phyloP scores from a whole-genome alignment of 2,888 invertebrate genomes.

The Sinhomidia bicolor region DNA sequence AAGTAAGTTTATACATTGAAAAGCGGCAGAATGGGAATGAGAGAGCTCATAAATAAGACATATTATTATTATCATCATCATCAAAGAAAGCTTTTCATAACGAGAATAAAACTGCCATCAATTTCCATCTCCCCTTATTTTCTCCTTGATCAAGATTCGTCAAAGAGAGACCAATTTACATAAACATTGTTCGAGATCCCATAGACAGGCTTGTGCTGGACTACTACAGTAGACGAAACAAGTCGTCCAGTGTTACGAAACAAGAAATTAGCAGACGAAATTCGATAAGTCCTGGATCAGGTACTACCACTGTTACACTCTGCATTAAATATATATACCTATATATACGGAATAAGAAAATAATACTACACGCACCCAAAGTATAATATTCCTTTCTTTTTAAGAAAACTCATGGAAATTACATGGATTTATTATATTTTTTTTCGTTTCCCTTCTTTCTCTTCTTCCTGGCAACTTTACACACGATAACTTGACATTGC shows the following conservation, averaged over 20 bases:
- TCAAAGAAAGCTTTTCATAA: neutral
- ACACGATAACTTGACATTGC: conserved; percentile 24
- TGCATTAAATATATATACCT: conserved; percentile 8
- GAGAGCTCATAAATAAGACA: neutral
- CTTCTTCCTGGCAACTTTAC: neutral
- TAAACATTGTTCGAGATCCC: conserved; percentile 86
- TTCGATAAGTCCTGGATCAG: conserved; percentile 72
- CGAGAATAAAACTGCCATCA: neutral
- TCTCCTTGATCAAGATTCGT: conserved; percentile 69
- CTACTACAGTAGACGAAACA: conserved; percentile 71
- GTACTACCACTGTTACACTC: conserved; percentile 44
- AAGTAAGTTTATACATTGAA: conserved; percentile 72
- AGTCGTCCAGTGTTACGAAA: conserved; percentile 59
- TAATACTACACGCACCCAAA: neutral
- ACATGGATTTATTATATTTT: conserved; percentile 26
- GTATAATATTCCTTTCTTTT: neutral
- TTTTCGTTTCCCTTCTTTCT: conserved; percentile 7
- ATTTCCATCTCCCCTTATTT: conserved; percentile 24
- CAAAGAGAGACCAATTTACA: conserved; percentile 84
- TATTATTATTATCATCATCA: neutral
- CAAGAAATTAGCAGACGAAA: conserved; percentile 76
- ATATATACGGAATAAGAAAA: neutral
- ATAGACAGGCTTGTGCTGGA: conserved; percentile 82
- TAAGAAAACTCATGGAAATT: neutral
- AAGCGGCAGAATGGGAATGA: neutral